Base-by-base conservation (phyloP, 2,888 invertebrate species). In the Cryptocephalus moraei region DNA sequence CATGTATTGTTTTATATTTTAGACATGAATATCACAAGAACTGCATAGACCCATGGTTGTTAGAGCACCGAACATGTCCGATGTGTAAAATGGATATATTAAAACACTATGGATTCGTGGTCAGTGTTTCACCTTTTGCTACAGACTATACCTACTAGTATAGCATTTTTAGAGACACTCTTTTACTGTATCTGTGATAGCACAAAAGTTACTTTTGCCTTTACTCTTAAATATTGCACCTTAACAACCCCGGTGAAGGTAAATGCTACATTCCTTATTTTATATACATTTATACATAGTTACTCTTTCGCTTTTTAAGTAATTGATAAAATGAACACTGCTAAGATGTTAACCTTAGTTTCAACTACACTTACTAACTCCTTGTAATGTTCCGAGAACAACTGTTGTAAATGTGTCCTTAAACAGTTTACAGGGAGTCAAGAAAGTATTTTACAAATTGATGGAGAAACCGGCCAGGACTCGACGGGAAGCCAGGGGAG, bases 11-110 rank as follows among this genome's bases (percentile, higher is more conserved):
- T 32, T 46, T 47, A 45, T 51, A 51, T 46, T 47, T 51, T 73
- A 93, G 93, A 66, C 94, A 95, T 72, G 87, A 92, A 65, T 95
- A 93, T 73, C 94, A 95, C 76, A 93, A 92, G 75, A 83, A 79
- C 62, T 95, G 94, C 76, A 92, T 95, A 64, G 94, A 95, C 74
- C 94, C 93, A 12, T 95, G 94, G 94, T 76, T 95, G 50, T 73
- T 95, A 63, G 93, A 94, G 66, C 92, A 94, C 70, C 79, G 93
- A 54, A 93, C 93, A 33, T 95, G 94, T 70, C 94, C 94, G 9
- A 93, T 95, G 91, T 95, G 94, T 74, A 94, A 94, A 72, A 84
- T 91, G 82, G 94, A 95, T 72, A 94, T 95, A 60, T 79, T 95
- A 52, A 87, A 91, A 65, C 84, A 86, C 67, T 90, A 89, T 64